Evolutionary conservation across 2,113 vertebrate species (phyloP).

Genomic region (Prietella phreatophila): DNA sequence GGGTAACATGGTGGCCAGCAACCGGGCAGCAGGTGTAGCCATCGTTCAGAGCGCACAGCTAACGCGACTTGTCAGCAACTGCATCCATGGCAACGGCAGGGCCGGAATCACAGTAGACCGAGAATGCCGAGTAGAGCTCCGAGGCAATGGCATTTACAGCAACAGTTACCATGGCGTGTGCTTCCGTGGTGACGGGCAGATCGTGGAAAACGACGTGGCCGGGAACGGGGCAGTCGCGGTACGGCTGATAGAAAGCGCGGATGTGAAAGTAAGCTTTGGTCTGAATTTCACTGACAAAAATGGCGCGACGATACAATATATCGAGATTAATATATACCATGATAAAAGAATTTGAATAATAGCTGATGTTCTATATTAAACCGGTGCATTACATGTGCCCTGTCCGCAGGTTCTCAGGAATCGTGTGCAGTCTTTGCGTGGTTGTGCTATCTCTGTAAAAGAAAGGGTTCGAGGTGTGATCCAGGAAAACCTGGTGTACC

Average conservation of each 20-base stretch:
- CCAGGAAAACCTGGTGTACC: constrained; percentile 86
- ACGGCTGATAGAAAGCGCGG: constrained; percentile 74
- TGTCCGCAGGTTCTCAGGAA: constrained; percentile 80
- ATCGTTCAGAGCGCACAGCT: constrained; percentile 84
- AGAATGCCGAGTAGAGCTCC: constrained; percentile 82
- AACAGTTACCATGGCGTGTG: constrained; percentile 80
- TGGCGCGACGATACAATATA: background rate
- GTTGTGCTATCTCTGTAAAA: constrained; percentile 79
- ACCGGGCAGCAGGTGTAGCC: constrained; percentile 74
- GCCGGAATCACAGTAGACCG: constrained; percentile 79
- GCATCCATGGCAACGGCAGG: constrained; percentile 78
- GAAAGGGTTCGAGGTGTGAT: constrained; percentile 81
- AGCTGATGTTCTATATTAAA: background rate
- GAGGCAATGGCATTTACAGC: constrained; percentile 85
- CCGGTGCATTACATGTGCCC: background rate
- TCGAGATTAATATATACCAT: background rate
- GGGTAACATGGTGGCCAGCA: constrained; percentile 80
- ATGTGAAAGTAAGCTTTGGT: constrained; percentile 78
- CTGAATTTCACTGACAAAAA: background rate
- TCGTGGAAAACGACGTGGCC: constrained; percentile 85
- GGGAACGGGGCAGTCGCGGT: constrained; percentile 82
- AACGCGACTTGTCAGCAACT: constrained; percentile 80
- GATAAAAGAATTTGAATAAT: background rate
- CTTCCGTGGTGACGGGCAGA: constrained; percentile 78
- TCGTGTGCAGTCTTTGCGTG: constrained; percentile 80